phyloP scores from a whole-genome alignment of 1,140 invertebrate genomes.

The Tribolium madens region DNA sequence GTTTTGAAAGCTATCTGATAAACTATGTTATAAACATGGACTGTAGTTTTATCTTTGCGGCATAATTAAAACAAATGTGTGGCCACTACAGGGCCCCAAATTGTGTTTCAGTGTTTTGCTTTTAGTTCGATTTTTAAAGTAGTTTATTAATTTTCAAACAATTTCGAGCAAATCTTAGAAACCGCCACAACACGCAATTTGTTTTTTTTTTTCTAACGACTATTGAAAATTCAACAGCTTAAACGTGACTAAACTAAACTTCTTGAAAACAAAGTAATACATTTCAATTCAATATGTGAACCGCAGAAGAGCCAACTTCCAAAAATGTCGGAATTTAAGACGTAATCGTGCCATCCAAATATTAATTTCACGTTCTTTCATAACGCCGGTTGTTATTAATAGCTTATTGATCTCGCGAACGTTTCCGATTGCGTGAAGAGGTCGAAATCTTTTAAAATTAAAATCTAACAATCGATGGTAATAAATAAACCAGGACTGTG shows the following conservation, averaged over 20 bases:
- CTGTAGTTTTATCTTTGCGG: neutral
- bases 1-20: constrained; percentile 27
- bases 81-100: neutral
- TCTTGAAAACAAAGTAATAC: constrained; percentile 36
- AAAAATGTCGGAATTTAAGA: constrained; percentile 26
- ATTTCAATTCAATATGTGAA: constrained; percentile 39
- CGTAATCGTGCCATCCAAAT: constrained; percentile 21
- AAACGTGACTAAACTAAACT: constrained; percentile 37
- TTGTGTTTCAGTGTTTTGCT: neutral
- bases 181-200: constrained; percentile 8
- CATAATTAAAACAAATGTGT: neutral
- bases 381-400: neutral
- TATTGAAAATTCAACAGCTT: constrained; percentile 38
- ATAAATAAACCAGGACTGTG: neutral
- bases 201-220: neutral
- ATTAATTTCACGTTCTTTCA: constrained; percentile 20
- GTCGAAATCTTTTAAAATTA: neutral
- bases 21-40: neutral
- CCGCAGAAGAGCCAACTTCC: constrained; percentile 15
- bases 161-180: neutral
- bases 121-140: neutral
- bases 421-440: no score
- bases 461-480: neutral
- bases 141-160: neutral
- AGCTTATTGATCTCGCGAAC: neutral